A percentile compares a stretch with the other conserved stretches of the same genome.
These are phyloP conservation scores for Florisuga fusca DNA, from an alignment of 2,797 vertebrate species.

Conservation along the genomic window DNA sequence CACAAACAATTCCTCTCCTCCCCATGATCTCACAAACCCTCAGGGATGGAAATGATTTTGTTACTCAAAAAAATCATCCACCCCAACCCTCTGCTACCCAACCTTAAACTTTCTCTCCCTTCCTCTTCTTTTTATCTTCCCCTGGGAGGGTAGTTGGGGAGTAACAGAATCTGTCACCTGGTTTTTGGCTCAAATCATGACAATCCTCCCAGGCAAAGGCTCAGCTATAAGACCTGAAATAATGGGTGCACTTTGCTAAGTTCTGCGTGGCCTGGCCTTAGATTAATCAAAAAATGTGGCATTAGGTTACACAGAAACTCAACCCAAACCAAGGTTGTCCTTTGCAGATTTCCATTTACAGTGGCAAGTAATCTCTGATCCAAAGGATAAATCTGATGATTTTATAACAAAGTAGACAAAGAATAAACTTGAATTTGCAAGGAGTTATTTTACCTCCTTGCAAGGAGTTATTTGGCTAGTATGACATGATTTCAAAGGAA, in stretches of 20 bases:
- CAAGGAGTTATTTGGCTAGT: neutral
- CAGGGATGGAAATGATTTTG: neutral
- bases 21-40: neutral
- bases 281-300: neutral
- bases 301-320: neutral
- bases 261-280: neutral
- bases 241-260: neutral
- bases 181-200: too few species aligned
- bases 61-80: neutral
- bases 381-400: neutral
- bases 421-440: neutral
- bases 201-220: neutral
- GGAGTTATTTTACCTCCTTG: neutral
- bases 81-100: neutral
- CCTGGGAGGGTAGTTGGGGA: too few species aligned
- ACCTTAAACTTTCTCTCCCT: neutral
- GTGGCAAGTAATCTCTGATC: neutral
- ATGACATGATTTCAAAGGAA: neutral
- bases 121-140: too few species aligned
- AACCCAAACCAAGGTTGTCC: neutral
- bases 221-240: neutral
- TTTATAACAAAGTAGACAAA: neutral
- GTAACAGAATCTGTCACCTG: too few species aligned
- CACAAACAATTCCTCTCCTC: neutral
- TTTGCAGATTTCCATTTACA: neutral